Evolutionary conservation across 2,888 invertebrate species (phyloP).

Genomic region (Drosophila merina): DNA sequence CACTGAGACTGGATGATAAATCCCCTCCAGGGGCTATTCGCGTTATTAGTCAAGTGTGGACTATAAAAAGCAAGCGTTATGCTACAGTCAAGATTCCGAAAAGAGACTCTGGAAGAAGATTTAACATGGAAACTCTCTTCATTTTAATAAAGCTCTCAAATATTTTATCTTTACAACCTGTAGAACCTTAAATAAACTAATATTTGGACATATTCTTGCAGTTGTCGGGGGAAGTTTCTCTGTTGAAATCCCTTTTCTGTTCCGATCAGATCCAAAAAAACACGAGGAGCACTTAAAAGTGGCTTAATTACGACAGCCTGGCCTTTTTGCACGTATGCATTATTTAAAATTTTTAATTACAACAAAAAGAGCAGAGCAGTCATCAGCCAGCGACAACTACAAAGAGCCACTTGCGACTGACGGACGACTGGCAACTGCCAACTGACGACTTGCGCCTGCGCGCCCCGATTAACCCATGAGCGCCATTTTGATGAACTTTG

Average conservation of each 20-base stretch:
- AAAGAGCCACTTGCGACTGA: constrained; percentile 19
- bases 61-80: constrained; percentile 35
- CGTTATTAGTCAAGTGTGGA: constrained; percentile 55
- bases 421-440: constrained; percentile 14
- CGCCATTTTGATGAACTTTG: constrained; percentile 46
- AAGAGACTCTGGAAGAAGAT: background rate
- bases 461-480: constrained; percentile 74
- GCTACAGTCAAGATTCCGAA: constrained; percentile 29
- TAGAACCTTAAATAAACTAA: too few relatives aligned
- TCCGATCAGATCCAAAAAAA: constrained; percentile 28
- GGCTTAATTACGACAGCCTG: constrained; percentile 62
- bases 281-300: constrained; percentile 41
- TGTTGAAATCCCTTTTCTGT: constrained; percentile 16
- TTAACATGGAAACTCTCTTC: background rate
- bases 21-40: constrained; percentile 34
- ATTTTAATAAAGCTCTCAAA: background rate
- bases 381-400: constrained; percentile 24
- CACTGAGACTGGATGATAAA: constrained; percentile 43
- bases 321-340: constrained; percentile 50
- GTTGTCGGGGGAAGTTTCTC: background rate
- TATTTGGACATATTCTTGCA: background rate
- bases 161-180: background rate
- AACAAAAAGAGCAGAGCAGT: constrained; percentile 52
- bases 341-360: constrained; percentile 68
- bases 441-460: constrained; percentile 57